Percentiles rank a stretch among this genome's conserved stretches.
These are phyloP conservation scores for Brachypalpus laphriformis DNA, from an alignment of 2,888 invertebrate species.

Conservation along the genomic window DNA sequence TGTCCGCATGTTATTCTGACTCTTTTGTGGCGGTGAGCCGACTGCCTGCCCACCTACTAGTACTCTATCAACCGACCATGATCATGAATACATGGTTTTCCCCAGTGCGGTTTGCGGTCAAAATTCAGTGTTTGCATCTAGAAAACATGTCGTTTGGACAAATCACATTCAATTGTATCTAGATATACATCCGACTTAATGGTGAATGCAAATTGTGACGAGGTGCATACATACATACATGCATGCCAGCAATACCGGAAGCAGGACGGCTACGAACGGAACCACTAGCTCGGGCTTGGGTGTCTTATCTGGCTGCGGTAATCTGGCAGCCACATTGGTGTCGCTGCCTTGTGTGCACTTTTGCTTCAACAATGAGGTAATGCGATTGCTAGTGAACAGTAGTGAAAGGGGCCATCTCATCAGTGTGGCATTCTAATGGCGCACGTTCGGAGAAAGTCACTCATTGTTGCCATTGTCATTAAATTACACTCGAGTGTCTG, in stretches of 20 bases:
- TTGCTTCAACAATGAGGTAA: conserved; percentile 53
- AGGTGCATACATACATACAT: no score
- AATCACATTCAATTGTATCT: conserved; percentile 22
- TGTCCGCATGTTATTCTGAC: conserved; percentile 17
- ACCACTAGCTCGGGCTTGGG: neutral
- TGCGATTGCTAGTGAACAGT: conserved; percentile 30
- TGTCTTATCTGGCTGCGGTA: neutral
- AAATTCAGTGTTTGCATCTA: conserved; percentile 22
- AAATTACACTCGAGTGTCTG: neutral
- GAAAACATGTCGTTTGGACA: conserved; percentile 38
- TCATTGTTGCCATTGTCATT: no score
- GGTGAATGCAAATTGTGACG: conserved; percentile 52
- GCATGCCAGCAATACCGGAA: conserved; percentile 41
- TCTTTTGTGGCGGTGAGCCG: conserved; percentile 22
- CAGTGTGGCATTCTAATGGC: conserved; percentile 37
- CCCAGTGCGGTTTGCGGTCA: conserved; percentile 10
- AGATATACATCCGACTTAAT: neutral
- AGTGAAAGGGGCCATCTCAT: conserved; percentile 51
- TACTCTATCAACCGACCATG: conserved; percentile 32
- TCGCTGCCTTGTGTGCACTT: neutral
- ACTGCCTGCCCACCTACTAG: no score
- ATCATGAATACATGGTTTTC: conserved; percentile 42
- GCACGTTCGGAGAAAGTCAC: conserved; percentile 53
- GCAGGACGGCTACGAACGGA: conserved; percentile 9
- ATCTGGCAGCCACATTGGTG: conserved; percentile 29